A percentile compares a stretch with the other conserved stretches of the same genome.
Conservation (phyloP, 2,113 vertebrate species). For the Microtus montanus region DNA sequence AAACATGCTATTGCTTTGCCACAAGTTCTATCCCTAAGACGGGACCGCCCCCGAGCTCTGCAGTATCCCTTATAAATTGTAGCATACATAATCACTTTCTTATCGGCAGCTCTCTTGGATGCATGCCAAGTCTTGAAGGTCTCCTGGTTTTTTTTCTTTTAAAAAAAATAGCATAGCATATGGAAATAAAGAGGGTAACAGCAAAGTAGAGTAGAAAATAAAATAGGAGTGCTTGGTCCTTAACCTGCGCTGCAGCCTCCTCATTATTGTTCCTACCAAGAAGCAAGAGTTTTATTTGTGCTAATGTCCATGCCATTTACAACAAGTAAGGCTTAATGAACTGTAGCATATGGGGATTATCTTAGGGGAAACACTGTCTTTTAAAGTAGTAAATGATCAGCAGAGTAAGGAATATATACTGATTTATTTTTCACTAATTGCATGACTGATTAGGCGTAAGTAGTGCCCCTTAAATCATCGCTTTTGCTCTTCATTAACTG, state of each 20-base stretch:
- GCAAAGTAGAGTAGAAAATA: not conserved
- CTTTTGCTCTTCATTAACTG: slow-evolving; percentile 47
- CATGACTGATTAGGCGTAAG: not conserved
- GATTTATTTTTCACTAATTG: slow-evolving; percentile 52
- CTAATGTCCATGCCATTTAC: not conserved
- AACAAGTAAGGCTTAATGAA: not conserved
- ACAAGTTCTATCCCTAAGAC: not conserved
- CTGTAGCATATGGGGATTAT: not conserved
- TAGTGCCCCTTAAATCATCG: slow-evolving; percentile 17
- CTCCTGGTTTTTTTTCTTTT: not conserved
- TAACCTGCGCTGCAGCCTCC: not conserved
- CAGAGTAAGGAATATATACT: not conserved
- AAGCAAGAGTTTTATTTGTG: not conserved
- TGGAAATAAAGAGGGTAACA: not conserved
- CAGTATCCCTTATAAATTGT: not conserved
- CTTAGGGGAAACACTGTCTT: not conserved
- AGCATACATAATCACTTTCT: not conserved
- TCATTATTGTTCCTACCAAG: not conserved
- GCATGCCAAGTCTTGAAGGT: not conserved
- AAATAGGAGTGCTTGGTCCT: not conserved
- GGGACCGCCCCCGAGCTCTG: not conserved
- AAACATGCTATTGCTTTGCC: not conserved
- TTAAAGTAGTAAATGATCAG: not conserved
- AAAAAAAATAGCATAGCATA: not conserved
- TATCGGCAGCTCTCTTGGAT: not conserved